These are phyloP conservation scores for Spicauda simplicius DNA, from an alignment of 2,888 invertebrate species.

Conservation along the genomic window DNA sequence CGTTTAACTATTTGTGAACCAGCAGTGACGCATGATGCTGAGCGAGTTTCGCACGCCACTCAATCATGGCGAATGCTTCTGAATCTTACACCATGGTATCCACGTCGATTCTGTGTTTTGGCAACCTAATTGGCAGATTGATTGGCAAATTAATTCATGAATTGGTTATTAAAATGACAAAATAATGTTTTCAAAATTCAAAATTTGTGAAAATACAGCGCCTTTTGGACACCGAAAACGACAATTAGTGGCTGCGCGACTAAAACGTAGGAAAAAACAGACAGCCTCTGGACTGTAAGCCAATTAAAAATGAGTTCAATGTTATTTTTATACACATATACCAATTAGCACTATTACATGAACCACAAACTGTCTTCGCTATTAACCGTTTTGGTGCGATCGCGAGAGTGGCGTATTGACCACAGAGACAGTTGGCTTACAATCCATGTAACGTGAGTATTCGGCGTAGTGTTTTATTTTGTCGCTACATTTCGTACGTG, in stretches of 20 bases:
- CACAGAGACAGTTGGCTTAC: not conserved
- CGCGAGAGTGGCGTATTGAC: not conserved
- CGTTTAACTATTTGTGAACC: slow-evolving; percentile 54
- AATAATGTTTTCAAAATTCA: slow-evolving; percentile 34
- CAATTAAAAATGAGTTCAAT: not conserved
- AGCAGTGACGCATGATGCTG: slow-evolving; percentile 59
- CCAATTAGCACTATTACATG: not conserved
- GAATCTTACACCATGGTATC: slow-evolving; percentile 41
- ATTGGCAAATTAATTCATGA: slow-evolving; percentile 28
- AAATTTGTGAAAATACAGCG: slow-evolving; percentile 14
- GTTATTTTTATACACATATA: not conserved
- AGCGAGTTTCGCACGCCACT: slow-evolving; percentile 27
- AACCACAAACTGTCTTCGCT: not conserved
- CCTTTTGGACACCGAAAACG: not conserved
- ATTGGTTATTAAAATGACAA: not conserved
- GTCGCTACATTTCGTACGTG: slow-evolving; percentile 1
- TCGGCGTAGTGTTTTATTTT: slow-evolving; percentile 2
- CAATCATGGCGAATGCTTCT: slow-evolving; percentile 43
- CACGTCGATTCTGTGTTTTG: slow-evolving; percentile 44
- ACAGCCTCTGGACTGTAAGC: slow-evolving; percentile 2
- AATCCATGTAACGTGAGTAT: slow-evolving; percentile 3
- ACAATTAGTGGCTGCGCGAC: slow-evolving; percentile 10
- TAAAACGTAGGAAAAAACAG: not conserved
- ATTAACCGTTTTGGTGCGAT: not conserved
- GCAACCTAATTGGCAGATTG: slow-evolving; percentile 42